Base-by-base conservation (phyloP, 2,113 vertebrate species). In the Montifringilla adamsi region DNA sequence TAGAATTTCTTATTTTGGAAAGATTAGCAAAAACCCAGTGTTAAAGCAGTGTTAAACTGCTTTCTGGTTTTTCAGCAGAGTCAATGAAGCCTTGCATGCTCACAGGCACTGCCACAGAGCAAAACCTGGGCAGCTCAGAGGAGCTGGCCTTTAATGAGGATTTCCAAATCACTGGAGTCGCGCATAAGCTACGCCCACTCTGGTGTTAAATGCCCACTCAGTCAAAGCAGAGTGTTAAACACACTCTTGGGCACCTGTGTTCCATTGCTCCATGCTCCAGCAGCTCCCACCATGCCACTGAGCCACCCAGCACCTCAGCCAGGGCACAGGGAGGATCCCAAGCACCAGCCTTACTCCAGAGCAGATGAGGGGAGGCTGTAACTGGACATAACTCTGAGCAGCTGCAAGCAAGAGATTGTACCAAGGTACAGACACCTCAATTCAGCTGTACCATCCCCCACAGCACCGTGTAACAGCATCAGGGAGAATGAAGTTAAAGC, bases 401-500 rank as follows among this genome's bases (percentile, higher is more conserved):
- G 69, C 64, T 63, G 39, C 52, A 46, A 60, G 44, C 21, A 27
- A 22, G 59, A 7, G 75, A 9, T 19, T 46, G 39, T 22, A 50
- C 85, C 60, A 64, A 85, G 53, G 41, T 41, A 41, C 41, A 41
- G 41, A 41, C 7, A 1, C 43, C 76, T 73, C 63, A 94, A 46
- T 80, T 76, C 77, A 47, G 53, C 10, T 76, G n/a, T 53, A 18
- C 80, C 83, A 76, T 23, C 84, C 19, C 59, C 78, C 37, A 2
- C 23, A 63, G 33, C 41, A 49, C 49, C 0, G 0, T 39, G 14
- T 1, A 56, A 75, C 3, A 82, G 66, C 44, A 31, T 47, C 9
- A 53, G 53, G 46, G 63, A 79, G 53, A 31, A 31, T 52, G 5
- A 75, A 50, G 43, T 33, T 84, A 64, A 78, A 89, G 19, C n/a